A percentile compares a stretch with the other conserved stretches of the same genome.
Evolutionary conservation across 2,797 vertebrate genomes (phyloP).

Genomic region (Limosa lapponica): DNA sequence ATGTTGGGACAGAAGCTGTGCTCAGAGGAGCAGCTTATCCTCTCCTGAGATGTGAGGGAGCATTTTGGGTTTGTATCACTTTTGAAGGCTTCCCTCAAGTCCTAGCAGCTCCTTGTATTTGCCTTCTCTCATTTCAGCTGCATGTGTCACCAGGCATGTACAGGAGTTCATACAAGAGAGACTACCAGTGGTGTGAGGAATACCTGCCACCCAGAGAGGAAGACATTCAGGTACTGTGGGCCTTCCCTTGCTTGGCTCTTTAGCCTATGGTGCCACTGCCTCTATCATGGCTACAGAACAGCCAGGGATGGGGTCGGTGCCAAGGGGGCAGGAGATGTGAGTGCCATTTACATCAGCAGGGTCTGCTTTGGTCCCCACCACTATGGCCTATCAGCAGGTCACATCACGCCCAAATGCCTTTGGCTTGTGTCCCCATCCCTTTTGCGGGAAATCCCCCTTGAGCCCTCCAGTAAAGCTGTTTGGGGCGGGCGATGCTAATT

Average conservation of each 20-base stretch:
- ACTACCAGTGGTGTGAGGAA: not conserved
- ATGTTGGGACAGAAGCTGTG: not conserved
- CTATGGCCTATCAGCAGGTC: not conserved
- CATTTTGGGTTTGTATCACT: not conserved
- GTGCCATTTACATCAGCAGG: accelerated
- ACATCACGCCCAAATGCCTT: not conserved
- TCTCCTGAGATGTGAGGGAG: not conserved
- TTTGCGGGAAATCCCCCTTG: not conserved
- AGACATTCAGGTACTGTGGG: not conserved
- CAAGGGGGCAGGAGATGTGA: accelerated
- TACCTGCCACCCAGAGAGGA: not conserved
- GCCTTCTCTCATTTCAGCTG: slow-evolving; percentile 17
- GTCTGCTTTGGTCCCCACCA: not conserved
- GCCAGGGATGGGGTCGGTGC: accelerated
- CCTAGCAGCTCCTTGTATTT: not conserved
- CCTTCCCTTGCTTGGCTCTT: not conserved
- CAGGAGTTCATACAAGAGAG: slow-evolving; percentile 31
- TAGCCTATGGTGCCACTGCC: not conserved
- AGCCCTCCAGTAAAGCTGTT: not conserved
- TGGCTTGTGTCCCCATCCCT: not conserved
- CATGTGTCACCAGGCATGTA: slow-evolving; percentile 43
- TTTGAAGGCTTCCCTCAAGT: not conserved
- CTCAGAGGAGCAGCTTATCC: not conserved
- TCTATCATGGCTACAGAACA: accelerated
- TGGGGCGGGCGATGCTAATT: slow-evolving; percentile 26